These are phyloP conservation scores for Halcyon malimbica DNA, from an alignment of 2,113 vertebrate species.

Conservation along the genomic window DNA sequence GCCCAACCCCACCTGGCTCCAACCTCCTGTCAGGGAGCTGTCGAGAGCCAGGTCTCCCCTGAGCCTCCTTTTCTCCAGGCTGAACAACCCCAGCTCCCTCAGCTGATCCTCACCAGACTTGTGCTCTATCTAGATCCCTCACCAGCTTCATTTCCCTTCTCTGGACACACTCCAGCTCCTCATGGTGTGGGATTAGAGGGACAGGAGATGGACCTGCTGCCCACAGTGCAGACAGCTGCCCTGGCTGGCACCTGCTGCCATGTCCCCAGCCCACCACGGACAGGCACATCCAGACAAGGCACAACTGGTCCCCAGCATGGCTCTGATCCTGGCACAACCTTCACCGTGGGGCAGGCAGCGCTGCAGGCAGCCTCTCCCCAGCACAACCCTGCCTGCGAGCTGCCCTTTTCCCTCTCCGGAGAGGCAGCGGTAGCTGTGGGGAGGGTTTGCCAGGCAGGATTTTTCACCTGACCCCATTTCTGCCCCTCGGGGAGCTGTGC, in stretches of 20 bases:
- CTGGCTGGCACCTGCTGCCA: not conserved
- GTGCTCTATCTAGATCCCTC: not conserved
- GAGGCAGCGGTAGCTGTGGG: not conserved
- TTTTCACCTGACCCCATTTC: not conserved
- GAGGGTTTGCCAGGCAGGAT: not conserved
- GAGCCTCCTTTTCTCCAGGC: not conserved
- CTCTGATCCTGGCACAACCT: not conserved
- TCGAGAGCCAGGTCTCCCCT: not conserved
- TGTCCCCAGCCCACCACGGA: not conserved
- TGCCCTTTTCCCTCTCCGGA: not conserved
- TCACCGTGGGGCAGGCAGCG: not conserved
- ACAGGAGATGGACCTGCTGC: not conserved
- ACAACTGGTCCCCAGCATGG: accelerated
- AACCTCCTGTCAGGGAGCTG: not conserved
- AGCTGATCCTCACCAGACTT: not conserved
- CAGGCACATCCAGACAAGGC: not conserved
- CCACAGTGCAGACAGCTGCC: not conserved
- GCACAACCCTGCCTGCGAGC: not conserved
- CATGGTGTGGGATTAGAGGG: not conserved
- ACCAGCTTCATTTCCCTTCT: not conserved
- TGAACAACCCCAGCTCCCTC: not conserved
- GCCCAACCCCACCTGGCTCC: not conserved
- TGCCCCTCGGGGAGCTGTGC: not conserved
- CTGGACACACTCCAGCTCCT: not conserved
- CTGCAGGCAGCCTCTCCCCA: not conserved